Evolutionary conservation across 2,797 vertebrate genomes (phyloP), one percentile per base, ranked within the genome.

Genomic region (Microctenopoma stevenorrisi): DNA sequence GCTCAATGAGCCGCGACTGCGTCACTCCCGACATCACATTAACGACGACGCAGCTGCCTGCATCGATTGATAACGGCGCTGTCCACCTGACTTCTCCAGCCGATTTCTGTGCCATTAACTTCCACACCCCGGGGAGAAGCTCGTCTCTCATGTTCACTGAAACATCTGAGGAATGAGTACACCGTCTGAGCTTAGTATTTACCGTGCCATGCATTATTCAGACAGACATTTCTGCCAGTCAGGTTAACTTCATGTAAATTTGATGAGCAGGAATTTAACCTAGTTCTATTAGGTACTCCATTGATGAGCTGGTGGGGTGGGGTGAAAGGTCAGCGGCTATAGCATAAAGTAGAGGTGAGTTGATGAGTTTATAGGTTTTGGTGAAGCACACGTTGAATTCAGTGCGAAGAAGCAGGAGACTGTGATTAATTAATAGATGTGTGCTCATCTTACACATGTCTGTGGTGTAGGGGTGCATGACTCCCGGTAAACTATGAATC

Each of bases 181-280:
- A 33, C 64, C 12, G 69, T 63, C 54, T 9, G 47, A 75, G 73
- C 83, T 87, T 74, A 79, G 76, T 87, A 78, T 92, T 91, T 90
- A 89, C 71, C 51, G 59, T 51, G 63, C 74, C 8, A 71, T 92
- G 81, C 82, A 93, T 93, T 86, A 92, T 92, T 89, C 82, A 92
- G 14, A 33, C 35, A 33, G 56, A 66, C 56, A 84, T 90, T 86
- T 85, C 76, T 90, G 72, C 73, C 85, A 54, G 80, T 89, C 80
- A 87, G 61, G 72, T 86, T 83, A 68, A 67, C 71, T 33, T 82
- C 68, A 84, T 92, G 76, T 77, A 71, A 81, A 53, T 85, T 88
- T 91, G 30, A 91, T 85, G 67, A 79, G 49, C 9, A 26, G 57
- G 37, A 89, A 70, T 65, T 70, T 72, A 71, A 74, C 74, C 60